A percentile compares a stretch with the other conserved stretches of the same genome.
These are phyloP conservation scores for Mallateleia sp. DNA, from an alignment of 2,888 invertebrate species.

Conservation along the genomic window DNA sequence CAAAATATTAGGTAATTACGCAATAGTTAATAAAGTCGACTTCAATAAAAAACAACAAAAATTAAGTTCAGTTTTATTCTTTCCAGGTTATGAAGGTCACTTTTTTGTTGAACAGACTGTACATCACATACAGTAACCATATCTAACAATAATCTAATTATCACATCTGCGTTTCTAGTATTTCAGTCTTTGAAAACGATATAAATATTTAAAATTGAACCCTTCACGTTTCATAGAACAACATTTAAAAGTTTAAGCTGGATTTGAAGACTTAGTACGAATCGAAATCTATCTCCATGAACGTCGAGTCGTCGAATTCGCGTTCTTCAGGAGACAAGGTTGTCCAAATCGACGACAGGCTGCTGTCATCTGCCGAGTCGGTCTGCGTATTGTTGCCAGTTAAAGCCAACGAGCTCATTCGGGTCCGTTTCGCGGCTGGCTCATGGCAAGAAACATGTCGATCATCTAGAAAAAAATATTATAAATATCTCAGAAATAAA, in stretches of 20 bases:
- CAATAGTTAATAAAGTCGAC: too few species aligned
- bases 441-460: not conserved
- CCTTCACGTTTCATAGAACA: slow-evolving; percentile 20
- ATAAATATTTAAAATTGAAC: slow-evolving; percentile 11
- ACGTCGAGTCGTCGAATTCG: not conserved
- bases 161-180: slow-evolving; percentile 21
- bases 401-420: not conserved
- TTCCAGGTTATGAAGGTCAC: too few species aligned
- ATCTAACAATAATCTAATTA: slow-evolving; percentile 15
- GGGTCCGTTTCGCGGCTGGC: not conserved
- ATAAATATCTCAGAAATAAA: not conserved
- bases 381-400: not conserved
- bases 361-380: not conserved
- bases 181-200: slow-evolving; percentile 10
- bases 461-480: not conserved
- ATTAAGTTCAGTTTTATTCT: too few species aligned
- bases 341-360: not conserved
- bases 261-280: slow-evolving; percentile 6
- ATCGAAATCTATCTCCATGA: slow-evolving; percentile 11
- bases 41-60: too few species aligned
- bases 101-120: too few species aligned
- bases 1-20: too few species aligned
- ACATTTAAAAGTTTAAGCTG: slow-evolving; percentile 16
- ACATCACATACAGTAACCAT: slow-evolving; percentile 19
- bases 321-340: not conserved